A percentile compares a stretch with the other conserved stretches of the same genome.
Evolutionary conservation across 2,113 vertebrate species (phyloP).

Genomic region (Rhodinocichla rosea): DNA sequence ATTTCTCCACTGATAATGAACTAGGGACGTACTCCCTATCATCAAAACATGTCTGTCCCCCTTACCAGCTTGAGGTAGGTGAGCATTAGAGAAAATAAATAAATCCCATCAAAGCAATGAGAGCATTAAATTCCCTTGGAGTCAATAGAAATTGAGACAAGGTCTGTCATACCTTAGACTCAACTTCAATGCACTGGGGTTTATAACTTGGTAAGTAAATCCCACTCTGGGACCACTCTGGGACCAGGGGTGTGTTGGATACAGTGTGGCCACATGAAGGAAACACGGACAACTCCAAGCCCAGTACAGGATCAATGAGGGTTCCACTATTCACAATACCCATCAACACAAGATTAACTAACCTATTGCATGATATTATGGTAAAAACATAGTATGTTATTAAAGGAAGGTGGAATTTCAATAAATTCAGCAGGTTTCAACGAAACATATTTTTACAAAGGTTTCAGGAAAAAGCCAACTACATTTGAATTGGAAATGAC

Average conservation of each 20-base stretch:
- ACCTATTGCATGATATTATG: not conserved
- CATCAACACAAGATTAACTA: not conserved
- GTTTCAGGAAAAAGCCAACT: not conserved
- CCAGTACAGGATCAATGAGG: fast-evolving
- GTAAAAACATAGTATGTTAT: not conserved
- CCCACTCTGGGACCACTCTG: not conserved
- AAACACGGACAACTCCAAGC: not conserved
- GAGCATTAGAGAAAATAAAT: not conserved
- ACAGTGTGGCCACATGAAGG: fast-evolving
- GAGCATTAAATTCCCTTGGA: not conserved
- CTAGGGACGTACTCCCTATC: not conserved
- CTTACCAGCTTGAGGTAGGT: not conserved
- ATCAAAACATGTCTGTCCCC: not conserved
- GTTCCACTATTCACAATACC: not conserved
- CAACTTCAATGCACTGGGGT: not conserved
- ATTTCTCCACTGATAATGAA: not conserved
- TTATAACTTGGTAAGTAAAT: not conserved
- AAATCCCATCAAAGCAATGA: not conserved
- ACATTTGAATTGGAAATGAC: not conserved
- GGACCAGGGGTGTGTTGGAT: not conserved
- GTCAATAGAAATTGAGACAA: not conserved
- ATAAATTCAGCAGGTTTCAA: not conserved
- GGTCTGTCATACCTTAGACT: not conserved
- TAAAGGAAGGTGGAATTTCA: not conserved
- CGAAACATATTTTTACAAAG: not conserved